Percentiles rank a stretch among this genome's conserved stretches.
phyloP scores from a whole-genome alignment of 2,113 vertebrate species.

The Apus apus region DNA sequence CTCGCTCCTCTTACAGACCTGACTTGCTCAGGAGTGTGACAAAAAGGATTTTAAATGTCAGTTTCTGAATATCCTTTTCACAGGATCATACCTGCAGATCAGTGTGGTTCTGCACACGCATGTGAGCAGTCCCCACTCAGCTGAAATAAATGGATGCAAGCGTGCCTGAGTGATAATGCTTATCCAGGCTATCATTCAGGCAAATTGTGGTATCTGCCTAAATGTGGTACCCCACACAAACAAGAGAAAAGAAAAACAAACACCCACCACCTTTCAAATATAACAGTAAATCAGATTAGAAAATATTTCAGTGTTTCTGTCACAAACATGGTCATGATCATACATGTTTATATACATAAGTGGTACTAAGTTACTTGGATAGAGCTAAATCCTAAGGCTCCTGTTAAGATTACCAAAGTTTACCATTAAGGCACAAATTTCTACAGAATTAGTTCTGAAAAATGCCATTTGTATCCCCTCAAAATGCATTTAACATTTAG shows the following conservation, averaged over 20 bases:
- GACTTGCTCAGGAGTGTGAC: neutral
- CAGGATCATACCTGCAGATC: accelerated
- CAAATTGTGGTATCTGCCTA: neutral
- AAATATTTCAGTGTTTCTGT: neutral
- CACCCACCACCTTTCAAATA: neutral
- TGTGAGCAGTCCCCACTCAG: neutral
- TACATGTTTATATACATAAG: neutral
- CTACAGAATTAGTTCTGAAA: neutral
- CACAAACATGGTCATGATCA: neutral
- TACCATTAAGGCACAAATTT: neutral
- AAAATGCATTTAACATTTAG: neutral
- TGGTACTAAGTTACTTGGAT: neutral
- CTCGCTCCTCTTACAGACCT: neutral
- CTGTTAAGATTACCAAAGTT: neutral
- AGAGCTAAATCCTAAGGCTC: neutral
- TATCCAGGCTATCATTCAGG: neutral
- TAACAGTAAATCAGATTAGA: neutral
- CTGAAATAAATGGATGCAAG: neutral
- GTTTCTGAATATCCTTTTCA: neutral
- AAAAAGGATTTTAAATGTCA: neutral
- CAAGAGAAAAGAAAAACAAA: neutral
- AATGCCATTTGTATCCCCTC: neutral
- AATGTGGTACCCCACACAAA: accelerated
- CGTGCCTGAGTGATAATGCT: neutral
- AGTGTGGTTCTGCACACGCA: neutral